Base-by-base conservation (phyloP, 2,888 invertebrate genomes). In the Rhogogaster chlorosoma region DNA sequence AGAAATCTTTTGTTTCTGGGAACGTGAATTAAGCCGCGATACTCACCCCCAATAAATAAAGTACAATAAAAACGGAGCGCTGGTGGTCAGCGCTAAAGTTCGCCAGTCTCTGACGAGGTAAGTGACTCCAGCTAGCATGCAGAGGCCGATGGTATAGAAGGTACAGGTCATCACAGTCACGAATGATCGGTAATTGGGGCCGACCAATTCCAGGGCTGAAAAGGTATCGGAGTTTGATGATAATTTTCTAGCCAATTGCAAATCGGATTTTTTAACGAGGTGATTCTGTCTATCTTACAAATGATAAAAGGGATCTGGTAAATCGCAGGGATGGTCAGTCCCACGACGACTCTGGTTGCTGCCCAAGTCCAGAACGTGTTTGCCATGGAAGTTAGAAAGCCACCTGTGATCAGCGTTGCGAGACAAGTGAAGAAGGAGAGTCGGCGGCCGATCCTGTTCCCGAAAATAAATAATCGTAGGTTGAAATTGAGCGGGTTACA, bases 221-320 rank as follows among this genome's bases (percentile, higher is more conserved):
- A 95, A 84, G 87, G 87, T 53, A 87, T 85, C 73, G 87, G 29
- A 22, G 70, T 7, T 70, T 70, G 26, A 70, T 32, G 32, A 22
- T 29, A 6, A 18, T 22, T 77, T 6, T 7, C 6, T 0, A 38
- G 18, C 32, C 9, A 0, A 15, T 3, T 18, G 32, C n/a, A n/a
- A n/a, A n/a, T n/a, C n/a, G n/a, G n/a, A n/a, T n/a, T n/a, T n/a
- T n/a, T n/a, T n/a, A n/a, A n/a, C n/a, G n/a, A n/a, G n/a, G 75
- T 42, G 45, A n/a, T 75, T 26, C 75, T 75, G 26, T 18, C n/a
- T 53, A 77, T 95, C 96, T 95, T 94, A 98, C 98, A 97, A 91
- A 99, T 98, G 86, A 98, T 98, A 92, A 98, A 98, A 0, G 99
- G 98, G 93, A 98, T 98, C 94, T 98, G 98, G 93, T 98, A 98